Evolutionary conservation across 2,888 invertebrate genomes (phyloP).

Genomic region (Dynastes maya): DNA sequence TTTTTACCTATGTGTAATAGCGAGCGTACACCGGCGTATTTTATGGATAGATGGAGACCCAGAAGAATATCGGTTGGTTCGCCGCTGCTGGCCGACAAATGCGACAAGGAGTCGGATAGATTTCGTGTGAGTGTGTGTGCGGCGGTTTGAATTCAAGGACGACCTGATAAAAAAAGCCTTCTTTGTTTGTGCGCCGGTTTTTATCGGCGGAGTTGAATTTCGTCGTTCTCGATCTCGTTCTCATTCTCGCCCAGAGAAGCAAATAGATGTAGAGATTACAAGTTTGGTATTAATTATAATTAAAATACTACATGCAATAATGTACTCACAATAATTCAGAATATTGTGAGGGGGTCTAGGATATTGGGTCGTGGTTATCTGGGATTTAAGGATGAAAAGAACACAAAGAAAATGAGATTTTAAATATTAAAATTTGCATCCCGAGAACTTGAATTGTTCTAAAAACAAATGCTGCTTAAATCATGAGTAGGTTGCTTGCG

Average conservation of each 20-base stretch:
- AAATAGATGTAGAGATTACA: not conserved
- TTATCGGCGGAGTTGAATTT: slow-evolving; percentile 43
- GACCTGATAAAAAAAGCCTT: slow-evolving; percentile 48
- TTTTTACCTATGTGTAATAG: not conserved
- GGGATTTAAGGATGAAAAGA: too few species aligned
- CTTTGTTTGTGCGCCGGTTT: slow-evolving; percentile 47
- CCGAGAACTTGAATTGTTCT: too few species aligned
- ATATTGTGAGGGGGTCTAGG: too few species aligned
- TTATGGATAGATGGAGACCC: too few species aligned
- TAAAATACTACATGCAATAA: too few species aligned
- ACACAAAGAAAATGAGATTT: too few species aligned
- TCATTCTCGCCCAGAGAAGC: not conserved
- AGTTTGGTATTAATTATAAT: not conserved
- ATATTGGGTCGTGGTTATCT: too few species aligned
- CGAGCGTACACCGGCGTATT: not conserved
- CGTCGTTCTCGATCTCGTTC: slow-evolving; percentile 11
- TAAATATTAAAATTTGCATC: too few species aligned
- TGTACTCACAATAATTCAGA: too few species aligned
- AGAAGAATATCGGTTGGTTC: slow-evolving; percentile 9
- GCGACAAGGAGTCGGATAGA: slow-evolving; percentile 44
- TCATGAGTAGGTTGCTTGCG: too few species aligned
- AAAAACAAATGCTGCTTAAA: too few species aligned
- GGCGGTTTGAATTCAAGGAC: slow-evolving; percentile 48
- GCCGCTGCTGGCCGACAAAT: slow-evolving; percentile 41
- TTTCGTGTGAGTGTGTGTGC: slow-evolving; percentile 29